phyloP scores from a whole-genome alignment of 2,888 invertebrate genomes.

The Lithophane semibrunnea region DNA sequence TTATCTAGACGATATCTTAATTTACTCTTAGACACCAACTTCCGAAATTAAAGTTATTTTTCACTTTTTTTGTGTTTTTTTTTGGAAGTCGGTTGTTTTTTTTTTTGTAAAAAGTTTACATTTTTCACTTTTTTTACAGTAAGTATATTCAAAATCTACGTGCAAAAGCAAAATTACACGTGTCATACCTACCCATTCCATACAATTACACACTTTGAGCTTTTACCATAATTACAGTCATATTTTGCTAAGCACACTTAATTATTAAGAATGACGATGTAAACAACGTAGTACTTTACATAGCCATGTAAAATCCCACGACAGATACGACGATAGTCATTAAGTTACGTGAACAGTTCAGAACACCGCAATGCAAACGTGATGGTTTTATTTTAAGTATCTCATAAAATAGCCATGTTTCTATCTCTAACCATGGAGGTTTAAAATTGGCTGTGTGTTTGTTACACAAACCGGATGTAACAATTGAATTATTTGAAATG shows the following conservation, averaged over 20 bases:
- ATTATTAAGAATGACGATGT: conserved; percentile 37
- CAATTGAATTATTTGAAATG: background rate
- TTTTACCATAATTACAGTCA: conserved; percentile 18
- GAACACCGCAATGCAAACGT: conserved; percentile 49
- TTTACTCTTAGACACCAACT: too few relatives aligned
- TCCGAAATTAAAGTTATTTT: too few relatives aligned
- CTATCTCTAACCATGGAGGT: background rate
- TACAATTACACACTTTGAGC: background rate
- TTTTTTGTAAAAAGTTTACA: too few relatives aligned
- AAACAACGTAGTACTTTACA: conserved; percentile 18
- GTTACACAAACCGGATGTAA: background rate
- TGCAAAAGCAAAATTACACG: background rate
- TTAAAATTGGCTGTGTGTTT: conserved; percentile 13
- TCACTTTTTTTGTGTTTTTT: too few relatives aligned
- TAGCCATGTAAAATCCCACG: conserved; percentile 41
- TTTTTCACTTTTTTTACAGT: too few relatives aligned
- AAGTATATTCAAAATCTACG: conserved; percentile 12
- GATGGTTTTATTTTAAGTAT: conserved; percentile 55
- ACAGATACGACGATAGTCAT: conserved; percentile 20
- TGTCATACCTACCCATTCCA: background rate
- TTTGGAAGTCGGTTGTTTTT: too few relatives aligned
- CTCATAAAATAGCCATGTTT: conserved; percentile 39
- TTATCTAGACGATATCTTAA: too few relatives aligned
- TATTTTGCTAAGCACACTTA: conserved; percentile 21
- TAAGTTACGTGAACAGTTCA: conserved; percentile 48